Conservation (phyloP, 2,113 vertebrate genomes). For the Lepus europaeus region DNA sequence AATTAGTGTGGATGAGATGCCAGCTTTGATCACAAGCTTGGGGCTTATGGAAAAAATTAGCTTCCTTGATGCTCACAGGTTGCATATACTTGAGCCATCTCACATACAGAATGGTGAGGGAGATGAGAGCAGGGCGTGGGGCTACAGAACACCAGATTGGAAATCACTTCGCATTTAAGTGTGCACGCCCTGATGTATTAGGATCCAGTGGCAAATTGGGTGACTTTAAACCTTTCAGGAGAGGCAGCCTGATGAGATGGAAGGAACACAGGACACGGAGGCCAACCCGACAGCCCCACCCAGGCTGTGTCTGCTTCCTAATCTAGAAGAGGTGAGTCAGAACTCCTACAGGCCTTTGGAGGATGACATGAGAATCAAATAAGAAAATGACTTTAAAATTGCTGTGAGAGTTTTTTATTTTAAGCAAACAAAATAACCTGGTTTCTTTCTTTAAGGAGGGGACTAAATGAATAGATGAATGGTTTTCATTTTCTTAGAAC, state of each 20-base stretch:
- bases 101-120: conserved; percentile 3
- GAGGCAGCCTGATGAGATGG: neutral
- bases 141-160: neutral
- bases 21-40: conserved; percentile 36
- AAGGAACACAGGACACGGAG: neutral
- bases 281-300: too few species aligned
- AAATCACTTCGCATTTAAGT: neutral
- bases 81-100: neutral
- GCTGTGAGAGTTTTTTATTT: neutral
- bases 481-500: conserved; percentile 31
- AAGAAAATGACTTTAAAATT: neutral
- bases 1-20: neutral
- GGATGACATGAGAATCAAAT: neutral
- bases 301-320: neutral
- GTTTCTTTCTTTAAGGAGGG: neutral
- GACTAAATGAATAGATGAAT: neutral
- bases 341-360: neutral
- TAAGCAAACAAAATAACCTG: neutral
- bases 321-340: rapidly evolving
- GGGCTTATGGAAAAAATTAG: conserved; percentile 45
- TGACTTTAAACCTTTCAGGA: neutral
- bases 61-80: conserved; percentile 34
- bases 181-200: neutral
- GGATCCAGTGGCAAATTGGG: neutral
- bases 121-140: neutral